Conservation (phyloP, 2,113 vertebrate species). For the Thryonomys swinderianus region DNA sequence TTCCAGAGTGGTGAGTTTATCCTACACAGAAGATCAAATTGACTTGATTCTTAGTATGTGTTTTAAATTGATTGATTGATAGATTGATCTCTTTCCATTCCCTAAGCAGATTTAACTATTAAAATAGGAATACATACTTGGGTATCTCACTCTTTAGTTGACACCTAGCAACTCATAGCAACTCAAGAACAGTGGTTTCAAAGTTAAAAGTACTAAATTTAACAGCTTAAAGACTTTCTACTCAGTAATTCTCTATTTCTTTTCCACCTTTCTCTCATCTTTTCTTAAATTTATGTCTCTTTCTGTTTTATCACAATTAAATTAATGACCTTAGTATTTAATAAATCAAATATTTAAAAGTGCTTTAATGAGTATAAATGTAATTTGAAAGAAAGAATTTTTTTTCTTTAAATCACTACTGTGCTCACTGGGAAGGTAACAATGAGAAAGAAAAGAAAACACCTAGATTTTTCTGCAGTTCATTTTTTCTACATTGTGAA, state of each 20-base stretch:
- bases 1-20: slow-evolving; percentile 18
- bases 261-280: not conserved
- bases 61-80: slow-evolving; percentile 42
- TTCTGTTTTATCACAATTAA: slow-evolving; percentile 19
- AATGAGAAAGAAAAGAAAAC: not conserved
- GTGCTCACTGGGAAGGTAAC: not conserved
- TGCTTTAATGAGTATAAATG: not conserved
- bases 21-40: slow-evolving; percentile 17
- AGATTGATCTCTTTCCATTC: slow-evolving; percentile 19
- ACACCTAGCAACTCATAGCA: not conserved
- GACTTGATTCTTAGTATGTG: not conserved
- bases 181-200: not conserved
- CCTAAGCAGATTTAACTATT: not conserved
- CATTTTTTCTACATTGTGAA: not conserved
- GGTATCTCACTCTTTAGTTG: not conserved
- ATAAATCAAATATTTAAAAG: not conserved
- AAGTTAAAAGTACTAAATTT: slow-evolving; percentile 12
- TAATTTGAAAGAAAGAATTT: not conserved
- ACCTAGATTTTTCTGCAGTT: not conserved
- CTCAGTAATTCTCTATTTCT: not conserved
- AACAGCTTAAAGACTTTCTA: not conserved
- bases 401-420: not conserved
- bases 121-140: not conserved
- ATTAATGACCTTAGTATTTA: not conserved
- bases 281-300: not conserved